phyloP scores from a whole-genome alignment of 2,797 vertebrate genomes.

The Platyrinchus mystaceus region DNA sequence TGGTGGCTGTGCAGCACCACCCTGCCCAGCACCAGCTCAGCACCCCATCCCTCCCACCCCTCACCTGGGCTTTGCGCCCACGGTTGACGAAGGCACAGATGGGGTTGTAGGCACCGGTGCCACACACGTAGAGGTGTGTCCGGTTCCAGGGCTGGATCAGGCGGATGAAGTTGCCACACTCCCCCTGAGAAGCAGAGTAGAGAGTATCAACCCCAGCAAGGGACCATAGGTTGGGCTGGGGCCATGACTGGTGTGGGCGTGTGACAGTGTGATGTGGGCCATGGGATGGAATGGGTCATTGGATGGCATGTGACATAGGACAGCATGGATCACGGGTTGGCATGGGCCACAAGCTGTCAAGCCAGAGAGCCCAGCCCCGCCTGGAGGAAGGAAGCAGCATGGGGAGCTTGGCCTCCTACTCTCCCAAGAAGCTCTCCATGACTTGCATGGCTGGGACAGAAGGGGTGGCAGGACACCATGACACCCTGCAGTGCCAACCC shows the following conservation, averaged over 20 bases:
- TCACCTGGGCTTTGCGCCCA: conserved; percentile 96
- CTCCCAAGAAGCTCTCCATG: neutral
- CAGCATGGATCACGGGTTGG: neutral
- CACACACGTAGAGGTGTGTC: conserved; percentile 96
- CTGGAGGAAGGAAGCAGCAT: neutral
- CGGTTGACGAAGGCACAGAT: conserved; percentile 96
- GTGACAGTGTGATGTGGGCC: neutral
- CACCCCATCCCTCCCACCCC: neutral
- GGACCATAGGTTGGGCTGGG: fast-evolving
- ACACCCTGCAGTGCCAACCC: neutral
- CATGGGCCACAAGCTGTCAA: fast-evolving
- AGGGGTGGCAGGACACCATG: neutral
- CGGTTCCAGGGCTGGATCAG: conserved; percentile 99
- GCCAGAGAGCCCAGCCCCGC: neutral
- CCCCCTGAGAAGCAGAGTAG: conserved; percentile 81
- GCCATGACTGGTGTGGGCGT: fast-evolving
- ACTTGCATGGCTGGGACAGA: neutral
- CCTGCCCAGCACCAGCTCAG: fast-evolving
- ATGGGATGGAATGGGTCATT: neutral
- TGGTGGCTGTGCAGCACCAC: fast-evolving
- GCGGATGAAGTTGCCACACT: conserved; percentile 98
- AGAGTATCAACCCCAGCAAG: neutral
- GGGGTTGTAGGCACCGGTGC: conserved; percentile 97
- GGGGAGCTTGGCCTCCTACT: neutral
- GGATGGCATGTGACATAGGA: neutral